Evolutionary conservation across 2,888 invertebrate genomes (phyloP).

Genomic region (Allacma fusca): DNA sequence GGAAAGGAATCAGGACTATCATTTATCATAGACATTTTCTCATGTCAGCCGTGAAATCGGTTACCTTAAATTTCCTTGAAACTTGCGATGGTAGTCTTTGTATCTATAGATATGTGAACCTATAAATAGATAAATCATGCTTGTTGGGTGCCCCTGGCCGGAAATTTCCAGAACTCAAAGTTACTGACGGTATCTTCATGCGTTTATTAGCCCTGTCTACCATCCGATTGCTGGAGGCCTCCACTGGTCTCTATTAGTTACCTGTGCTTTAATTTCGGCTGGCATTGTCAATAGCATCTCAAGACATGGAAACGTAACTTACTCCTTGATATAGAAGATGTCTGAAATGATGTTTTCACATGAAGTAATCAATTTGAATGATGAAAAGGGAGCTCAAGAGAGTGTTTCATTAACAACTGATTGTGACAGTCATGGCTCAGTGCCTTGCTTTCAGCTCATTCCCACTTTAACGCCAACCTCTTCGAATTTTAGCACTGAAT

Average conservation of each 20-base stretch:
- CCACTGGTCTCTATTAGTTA: not conserved
- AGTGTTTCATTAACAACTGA: constrained; percentile 22
- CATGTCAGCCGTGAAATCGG: no score
- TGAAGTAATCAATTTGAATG: constrained; percentile 4
- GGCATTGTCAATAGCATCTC: not conserved
- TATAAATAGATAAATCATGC: no score
- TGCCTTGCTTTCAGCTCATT: not conserved
- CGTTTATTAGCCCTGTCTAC: no score
- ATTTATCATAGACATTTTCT: no score
- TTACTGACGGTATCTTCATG: no score
- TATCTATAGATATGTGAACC: no score
- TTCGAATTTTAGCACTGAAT: not conserved
- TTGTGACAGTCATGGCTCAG: not conserved
- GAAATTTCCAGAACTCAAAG: no score
- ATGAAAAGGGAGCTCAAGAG: not conserved
- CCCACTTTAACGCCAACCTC: not conserved
- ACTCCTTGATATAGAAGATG: not conserved
- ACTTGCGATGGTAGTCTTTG: no score
- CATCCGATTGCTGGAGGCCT: no score
- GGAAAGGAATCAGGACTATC: no score
- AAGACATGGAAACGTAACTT: not conserved
- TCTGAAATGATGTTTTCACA: constrained; percentile 2
- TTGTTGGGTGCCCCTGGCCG: no score
- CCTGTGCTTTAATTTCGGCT: not conserved
- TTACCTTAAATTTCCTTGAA: no score